phyloP scores from a whole-genome alignment of 2,797 vertebrate species.

The Galaxias olidus region DNA sequence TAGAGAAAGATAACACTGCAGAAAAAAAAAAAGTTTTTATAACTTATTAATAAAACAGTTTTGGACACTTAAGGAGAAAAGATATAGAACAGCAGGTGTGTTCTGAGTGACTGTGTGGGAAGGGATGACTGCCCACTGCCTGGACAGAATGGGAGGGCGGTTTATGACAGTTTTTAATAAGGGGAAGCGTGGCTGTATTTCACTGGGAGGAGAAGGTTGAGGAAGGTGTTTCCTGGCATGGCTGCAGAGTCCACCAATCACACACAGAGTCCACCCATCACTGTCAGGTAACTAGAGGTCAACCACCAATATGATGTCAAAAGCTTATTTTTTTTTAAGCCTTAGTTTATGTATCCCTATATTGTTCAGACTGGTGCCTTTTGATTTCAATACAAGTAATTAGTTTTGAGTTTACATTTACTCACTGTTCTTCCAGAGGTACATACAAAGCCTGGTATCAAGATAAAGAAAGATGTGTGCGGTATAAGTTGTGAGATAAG shows the following conservation, averaged over 20 bases:
- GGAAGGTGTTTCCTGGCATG: slow-evolving; percentile 4
- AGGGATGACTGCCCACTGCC: neutral
- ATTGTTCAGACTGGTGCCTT: neutral
- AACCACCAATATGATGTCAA: slow-evolving; percentile 13
- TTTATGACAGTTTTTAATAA: slow-evolving; percentile 10
- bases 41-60: too few relatives aligned
- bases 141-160: neutral
- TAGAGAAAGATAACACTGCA: neutral
- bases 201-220: neutral
- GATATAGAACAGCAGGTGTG: too few relatives aligned
- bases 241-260: neutral
- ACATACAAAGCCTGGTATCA: neutral
- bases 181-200: slow-evolving; percentile 8
- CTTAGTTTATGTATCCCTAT: neutral
- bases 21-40: too few relatives aligned
- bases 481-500: too few relatives aligned
- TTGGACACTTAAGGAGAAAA: too few relatives aligned
- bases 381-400: neutral
- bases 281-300: slow-evolving; percentile 6
- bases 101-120: neutral
- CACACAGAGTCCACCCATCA: neutral
- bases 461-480: neutral
- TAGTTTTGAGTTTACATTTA: too few relatives aligned
- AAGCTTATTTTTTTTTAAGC: neutral
- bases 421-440: neutral